Conservation (phyloP, 2,888 invertebrate genomes). For the Sympetrum striolatum region DNA sequence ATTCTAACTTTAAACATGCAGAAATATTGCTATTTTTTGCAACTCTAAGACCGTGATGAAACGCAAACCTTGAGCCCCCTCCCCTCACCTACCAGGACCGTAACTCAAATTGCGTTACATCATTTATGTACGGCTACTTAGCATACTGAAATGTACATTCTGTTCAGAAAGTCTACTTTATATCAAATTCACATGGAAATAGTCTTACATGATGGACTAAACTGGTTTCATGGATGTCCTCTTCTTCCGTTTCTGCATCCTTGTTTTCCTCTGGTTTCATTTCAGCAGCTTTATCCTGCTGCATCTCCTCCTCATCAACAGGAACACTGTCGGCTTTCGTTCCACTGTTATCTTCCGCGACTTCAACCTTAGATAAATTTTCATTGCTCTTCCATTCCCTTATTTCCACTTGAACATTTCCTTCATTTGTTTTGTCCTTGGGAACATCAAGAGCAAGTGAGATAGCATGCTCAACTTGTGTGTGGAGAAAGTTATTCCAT, state of each 20-base stretch:
- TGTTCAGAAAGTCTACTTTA: too few species aligned
- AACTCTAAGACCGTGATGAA: too few species aligned
- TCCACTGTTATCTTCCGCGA: not conserved
- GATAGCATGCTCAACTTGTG: constrained; percentile 83
- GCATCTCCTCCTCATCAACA: constrained; percentile 12
- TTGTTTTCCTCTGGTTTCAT: not conserved
- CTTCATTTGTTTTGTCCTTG: not conserved
- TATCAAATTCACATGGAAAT: not conserved
- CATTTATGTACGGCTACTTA: too few species aligned
- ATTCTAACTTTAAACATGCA: too few species aligned
- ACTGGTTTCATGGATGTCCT: constrained; percentile 52
- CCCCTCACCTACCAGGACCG: too few species aligned
- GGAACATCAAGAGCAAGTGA: constrained; percentile 67
- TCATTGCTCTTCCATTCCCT: not conserved
- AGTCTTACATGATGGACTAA: constrained; percentile 54
- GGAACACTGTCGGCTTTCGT: not conserved
- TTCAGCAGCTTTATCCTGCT: constrained; percentile 8
- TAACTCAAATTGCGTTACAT: too few species aligned
- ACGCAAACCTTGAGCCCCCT: too few species aligned
- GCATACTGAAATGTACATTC: too few species aligned
- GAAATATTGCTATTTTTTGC: too few species aligned
- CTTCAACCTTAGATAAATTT: not conserved
- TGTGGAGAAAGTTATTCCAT: constrained; percentile 96
- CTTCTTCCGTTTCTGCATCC: constrained; percentile 49
- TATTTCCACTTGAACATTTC: not conserved